Evolutionary conservation across 1,140 invertebrate species (phyloP), one percentile per base, ranked within the genome.

Genomic region (Pseudomyrmex pallidus): DNA sequence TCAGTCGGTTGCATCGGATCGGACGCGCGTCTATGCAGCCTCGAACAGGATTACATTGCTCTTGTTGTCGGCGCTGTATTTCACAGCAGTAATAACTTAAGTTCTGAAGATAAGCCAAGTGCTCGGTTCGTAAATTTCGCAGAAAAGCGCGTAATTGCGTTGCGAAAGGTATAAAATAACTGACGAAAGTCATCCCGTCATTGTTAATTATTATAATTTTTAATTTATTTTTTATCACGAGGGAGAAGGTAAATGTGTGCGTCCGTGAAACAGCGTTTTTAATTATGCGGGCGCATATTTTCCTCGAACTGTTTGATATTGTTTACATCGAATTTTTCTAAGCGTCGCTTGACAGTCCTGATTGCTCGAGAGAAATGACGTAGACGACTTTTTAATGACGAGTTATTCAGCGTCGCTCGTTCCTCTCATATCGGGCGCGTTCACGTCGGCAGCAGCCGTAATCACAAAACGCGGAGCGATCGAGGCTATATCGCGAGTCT

Each of bases 401-500:
- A 70, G 20, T 68, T 78, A 68, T 46, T 78, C 66, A 63, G 48
- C 48, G 13, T 12, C 17, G 4, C 56, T 50, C 46, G 22, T 44
- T 68, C 52, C 15, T 68, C 70, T 78, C 44, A 46, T 22, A 56
- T 77, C 25, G 50, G 5, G 13, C 66, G 74, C 52, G 22, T 25
- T 68, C 50, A 78, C 74, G 76, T 70, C 70, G 76, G 64, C 54
- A 15, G 15, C 15, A 57, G 57, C 85, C 35, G 67, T 85, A 85
- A 77, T 84, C 83, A 70, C 82, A 73, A 77, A 85, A 85, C 84
- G 48, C 72, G 57, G 44, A 70, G 22, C 73, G 84, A 70, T 85
- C 83, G 66, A 0, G 85, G 68, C 64, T 86, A 70, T 86, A 70
- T 72, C 83, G 74, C 67, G 56, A 52, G 83, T 62, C 67, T 85